Percentiles rank a stretch among this genome's conserved stretches.
Conservation (phyloP, 2,888 invertebrate genomes). For the Apodemia hepburni region DNA sequence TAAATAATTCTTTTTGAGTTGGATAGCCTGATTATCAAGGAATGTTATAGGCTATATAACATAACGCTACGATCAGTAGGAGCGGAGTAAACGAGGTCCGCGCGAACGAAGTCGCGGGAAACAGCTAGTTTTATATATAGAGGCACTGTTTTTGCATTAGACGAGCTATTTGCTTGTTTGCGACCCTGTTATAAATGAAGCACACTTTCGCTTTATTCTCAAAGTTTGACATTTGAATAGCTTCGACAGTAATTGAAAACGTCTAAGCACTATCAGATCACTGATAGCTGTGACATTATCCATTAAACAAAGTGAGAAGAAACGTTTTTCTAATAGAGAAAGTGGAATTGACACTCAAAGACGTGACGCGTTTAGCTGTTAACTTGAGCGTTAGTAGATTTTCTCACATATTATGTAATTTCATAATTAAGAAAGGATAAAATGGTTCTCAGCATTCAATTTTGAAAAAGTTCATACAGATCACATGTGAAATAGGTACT, state of each 20-base stretch:
- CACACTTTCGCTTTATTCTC: constrained; percentile 9
- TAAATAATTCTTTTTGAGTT: too few relatives aligned
- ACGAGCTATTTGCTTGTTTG: background rate
- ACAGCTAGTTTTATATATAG: background rate
- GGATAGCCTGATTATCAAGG: too few relatives aligned
- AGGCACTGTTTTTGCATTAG: background rate
- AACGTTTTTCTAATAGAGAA: constrained; percentile 12
- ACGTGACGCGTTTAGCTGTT: background rate
- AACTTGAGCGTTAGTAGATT: background rate
- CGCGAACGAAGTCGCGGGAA: too few relatives aligned
- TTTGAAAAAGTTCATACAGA: too few relatives aligned
- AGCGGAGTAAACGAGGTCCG: too few relatives aligned
- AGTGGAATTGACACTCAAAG: constrained; percentile 1
- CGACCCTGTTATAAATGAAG: background rate
- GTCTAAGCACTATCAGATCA: constrained; percentile 1
- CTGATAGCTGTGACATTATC: constrained; percentile 10
- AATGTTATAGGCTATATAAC: too few relatives aligned
- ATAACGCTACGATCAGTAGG: too few relatives aligned
- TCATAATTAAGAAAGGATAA: background rate
- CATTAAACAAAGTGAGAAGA: constrained; percentile 7
- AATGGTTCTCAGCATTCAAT: too few relatives aligned
- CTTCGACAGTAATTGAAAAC: constrained; percentile 3
- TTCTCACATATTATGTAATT: background rate
- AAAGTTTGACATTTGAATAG: constrained; percentile 6
- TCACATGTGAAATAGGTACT: too few relatives aligned